Evolutionary conservation across 2,113 vertebrate species (phyloP).

Genomic region (Ceratotherium simum): DNA sequence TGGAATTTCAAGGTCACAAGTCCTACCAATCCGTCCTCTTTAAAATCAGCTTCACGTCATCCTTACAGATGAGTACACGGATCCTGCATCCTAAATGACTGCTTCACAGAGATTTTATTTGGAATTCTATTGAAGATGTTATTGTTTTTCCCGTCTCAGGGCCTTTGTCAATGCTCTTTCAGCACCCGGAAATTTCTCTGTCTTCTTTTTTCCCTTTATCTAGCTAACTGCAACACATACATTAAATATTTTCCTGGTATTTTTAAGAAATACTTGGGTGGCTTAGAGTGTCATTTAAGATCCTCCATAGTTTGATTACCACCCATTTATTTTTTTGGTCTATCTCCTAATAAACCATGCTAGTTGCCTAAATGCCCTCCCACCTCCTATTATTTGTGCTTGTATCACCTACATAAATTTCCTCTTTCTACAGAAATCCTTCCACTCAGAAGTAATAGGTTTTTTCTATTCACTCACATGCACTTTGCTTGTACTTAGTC

Average conservation of each 20-base stretch:
- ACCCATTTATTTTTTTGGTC: background rate
- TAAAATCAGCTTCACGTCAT: background rate
- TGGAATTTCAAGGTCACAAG: constrained; percentile 27
- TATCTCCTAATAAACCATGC: background rate
- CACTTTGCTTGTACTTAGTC: background rate
- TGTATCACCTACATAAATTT: background rate
- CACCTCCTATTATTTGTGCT: background rate
- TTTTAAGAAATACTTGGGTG: background rate
- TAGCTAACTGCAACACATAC: background rate
- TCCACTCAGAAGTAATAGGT: background rate
- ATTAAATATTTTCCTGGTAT: background rate
- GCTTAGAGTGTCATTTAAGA: background rate
- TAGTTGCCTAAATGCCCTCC: background rate
- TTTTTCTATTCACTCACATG: background rate
- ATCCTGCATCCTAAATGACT: background rate
- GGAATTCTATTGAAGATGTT: background rate
- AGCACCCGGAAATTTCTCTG: background rate
- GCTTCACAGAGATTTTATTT: background rate
- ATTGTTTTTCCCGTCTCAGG: background rate
- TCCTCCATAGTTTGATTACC: background rate
- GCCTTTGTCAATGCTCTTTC: background rate
- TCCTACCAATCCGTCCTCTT: background rate
- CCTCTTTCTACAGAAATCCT: background rate
- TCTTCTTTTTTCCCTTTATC: background rate
- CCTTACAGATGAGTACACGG: background rate